These are phyloP conservation scores for Tympanoctomys barrerae DNA, from an alignment of 2,797 vertebrate genomes.

Conservation along the genomic window DNA sequence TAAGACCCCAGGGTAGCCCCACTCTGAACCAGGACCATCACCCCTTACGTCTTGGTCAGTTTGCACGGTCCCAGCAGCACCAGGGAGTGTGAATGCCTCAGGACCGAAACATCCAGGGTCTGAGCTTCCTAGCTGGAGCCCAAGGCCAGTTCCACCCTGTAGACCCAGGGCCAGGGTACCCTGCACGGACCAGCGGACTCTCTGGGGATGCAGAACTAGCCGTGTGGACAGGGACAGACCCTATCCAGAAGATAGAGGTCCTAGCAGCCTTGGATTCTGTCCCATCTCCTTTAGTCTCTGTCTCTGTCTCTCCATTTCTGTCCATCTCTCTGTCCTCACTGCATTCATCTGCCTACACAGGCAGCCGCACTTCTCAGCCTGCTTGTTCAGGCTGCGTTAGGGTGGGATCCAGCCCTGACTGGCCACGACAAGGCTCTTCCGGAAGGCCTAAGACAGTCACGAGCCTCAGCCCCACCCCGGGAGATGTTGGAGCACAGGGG, in stretches of 20 bases:
- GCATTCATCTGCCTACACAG: fast-evolving
- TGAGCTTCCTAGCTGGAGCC: neutral
- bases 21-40: neutral
- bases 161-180: neutral
- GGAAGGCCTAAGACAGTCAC: neutral
- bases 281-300: too few relatives aligned
- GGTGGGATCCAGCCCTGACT: neutral
- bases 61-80: neutral
- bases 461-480: neutral
- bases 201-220: neutral
- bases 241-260: neutral
- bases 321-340: neutral
- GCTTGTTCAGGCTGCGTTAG: neutral
- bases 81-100: too few relatives aligned
- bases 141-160: neutral
- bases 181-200: too few relatives aligned
- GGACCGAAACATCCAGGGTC: too few relatives aligned
- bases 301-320: neutral
- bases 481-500: neutral
- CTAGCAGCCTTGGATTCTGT: neutral
- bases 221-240: fast-evolving
- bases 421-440: neutral
- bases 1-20: neutral
- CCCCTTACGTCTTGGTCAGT: neutral
- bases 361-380: too few relatives aligned